These are phyloP conservation scores for Drosophila cracens DNA, from an alignment of 2,888 invertebrate genomes.

Conservation along the genomic window DNA sequence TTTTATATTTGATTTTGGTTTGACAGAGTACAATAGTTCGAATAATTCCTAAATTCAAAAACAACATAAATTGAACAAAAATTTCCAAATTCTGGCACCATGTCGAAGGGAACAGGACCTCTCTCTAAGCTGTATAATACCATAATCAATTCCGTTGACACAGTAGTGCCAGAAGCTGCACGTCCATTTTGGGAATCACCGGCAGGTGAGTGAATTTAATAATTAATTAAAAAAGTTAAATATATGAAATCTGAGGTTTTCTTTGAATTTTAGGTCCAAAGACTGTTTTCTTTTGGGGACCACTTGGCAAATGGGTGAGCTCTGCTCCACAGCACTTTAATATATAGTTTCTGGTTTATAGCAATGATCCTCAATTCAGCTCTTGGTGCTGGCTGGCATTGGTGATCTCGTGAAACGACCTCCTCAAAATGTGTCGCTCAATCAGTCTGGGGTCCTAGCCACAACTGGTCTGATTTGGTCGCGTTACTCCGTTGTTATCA, in stretches of 20 bases:
- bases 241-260: neutral
- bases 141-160: constrained; percentile 54
- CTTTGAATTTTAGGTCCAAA: constrained; percentile 60
- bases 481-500: constrained; percentile 64
- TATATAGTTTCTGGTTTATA: neutral
- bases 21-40: neutral
- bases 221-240: neutral
- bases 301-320: constrained; percentile 74
- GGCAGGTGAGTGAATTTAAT: constrained; percentile 44
- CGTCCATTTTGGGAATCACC: constrained; percentile 71
- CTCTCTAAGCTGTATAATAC: constrained; percentile 60
- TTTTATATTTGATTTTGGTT: neutral
- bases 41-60: neutral
- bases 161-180: constrained; percentile 53
- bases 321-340: no score
- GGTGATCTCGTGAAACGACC: constrained; percentile 57
- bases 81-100: constrained; percentile 20
- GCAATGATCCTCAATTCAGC: constrained; percentile 11
- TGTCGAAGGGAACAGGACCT: constrained; percentile 58
- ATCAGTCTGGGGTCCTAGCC: constrained; percentile 50
- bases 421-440: constrained; percentile 54
- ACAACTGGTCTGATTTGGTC: constrained; percentile 63
- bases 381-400: constrained; percentile 59
- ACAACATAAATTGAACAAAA: neutral
- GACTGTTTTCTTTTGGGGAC: constrained; percentile 79